These are phyloP conservation scores for Caenorhabditis sp. DNA, from an alignment of 2,888 invertebrate genomes.

Conservation along the genomic window DNA sequence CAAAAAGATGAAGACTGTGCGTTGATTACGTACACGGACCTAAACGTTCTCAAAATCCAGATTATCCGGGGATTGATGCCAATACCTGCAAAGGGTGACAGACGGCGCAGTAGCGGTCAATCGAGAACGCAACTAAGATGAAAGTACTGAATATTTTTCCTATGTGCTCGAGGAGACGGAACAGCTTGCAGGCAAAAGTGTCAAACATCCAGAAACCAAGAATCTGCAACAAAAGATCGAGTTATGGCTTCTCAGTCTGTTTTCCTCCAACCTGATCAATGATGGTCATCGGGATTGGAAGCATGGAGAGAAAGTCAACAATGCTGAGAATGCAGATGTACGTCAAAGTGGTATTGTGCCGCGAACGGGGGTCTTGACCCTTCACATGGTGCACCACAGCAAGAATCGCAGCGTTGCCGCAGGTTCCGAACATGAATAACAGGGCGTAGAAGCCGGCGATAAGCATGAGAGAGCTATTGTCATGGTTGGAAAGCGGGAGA, in stretches of 20 bases:
- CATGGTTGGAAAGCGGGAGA: slow-evolving; percentile 66
- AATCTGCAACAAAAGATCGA: slow-evolving; percentile 61
- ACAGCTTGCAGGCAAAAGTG: slow-evolving; percentile 77
- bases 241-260: not conserved
- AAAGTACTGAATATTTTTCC: slow-evolving; percentile 73
- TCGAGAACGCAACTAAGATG: slow-evolving; percentile 67
- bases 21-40: slow-evolving; percentile 60
- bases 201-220: slow-evolving; percentile 79
- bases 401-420: slow-evolving; percentile 79
- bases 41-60: slow-evolving; percentile 27
- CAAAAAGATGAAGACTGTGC: slow-evolving; percentile 59
- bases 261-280: slow-evolving; percentile 78
- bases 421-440: slow-evolving; percentile 81
- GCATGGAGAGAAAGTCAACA: slow-evolving; percentile 75
- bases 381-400: slow-evolving; percentile 72
- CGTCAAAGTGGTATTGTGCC: slow-evolving; percentile 76
- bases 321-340: slow-evolving; percentile 77
- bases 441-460: slow-evolving; percentile 82
- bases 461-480: slow-evolving; percentile 79
- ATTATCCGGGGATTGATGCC: not conserved
- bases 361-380: slow-evolving; percentile 54
- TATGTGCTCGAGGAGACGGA: slow-evolving; percentile 78
- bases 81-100: slow-evolving; percentile 67
- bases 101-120: slow-evolving; percentile 70
- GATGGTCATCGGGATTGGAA: slow-evolving; percentile 78